These are phyloP conservation scores for Coracias cyanogaster DNA, from an alignment of 2,797 vertebrate genomes.

Conservation along the genomic window DNA sequence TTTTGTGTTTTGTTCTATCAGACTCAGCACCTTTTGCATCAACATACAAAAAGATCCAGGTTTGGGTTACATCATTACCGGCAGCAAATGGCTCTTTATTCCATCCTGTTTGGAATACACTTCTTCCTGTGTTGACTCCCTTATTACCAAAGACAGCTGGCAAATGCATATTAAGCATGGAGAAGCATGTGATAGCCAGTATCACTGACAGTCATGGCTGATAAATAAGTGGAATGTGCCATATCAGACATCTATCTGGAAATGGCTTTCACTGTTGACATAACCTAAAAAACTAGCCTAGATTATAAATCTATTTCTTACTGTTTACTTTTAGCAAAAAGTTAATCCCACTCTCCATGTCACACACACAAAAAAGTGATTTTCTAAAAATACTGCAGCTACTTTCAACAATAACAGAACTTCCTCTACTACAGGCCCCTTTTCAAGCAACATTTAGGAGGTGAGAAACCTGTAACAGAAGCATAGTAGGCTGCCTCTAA, in stretches of 20 bases:
- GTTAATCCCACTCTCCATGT: not conserved
- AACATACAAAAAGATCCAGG: not conserved
- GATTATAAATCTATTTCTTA: not conserved
- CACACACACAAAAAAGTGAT: not conserved
- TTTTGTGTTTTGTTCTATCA: not conserved
- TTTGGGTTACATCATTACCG: not conserved
- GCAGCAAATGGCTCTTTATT: not conserved
- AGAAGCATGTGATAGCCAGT: not conserved
- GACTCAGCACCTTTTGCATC: not conserved
- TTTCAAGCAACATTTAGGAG: not conserved
- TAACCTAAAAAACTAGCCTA: not conserved
- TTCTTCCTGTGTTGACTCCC: not conserved
- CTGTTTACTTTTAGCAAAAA: not conserved
- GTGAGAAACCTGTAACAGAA: not conserved
- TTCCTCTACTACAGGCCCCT: not conserved
- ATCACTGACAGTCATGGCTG: not conserved
- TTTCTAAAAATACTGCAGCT: not conserved
- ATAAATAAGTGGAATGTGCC: not conserved
- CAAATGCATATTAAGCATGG: not conserved
- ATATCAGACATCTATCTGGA: not conserved
- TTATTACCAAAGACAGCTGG: not conserved
- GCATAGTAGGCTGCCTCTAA: not conserved
- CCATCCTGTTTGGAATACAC: not conserved
- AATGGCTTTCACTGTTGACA: not conserved
- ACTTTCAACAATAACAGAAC: not conserved